A percentile compares a stretch with the other conserved stretches of the same genome.
phyloP scores from a whole-genome alignment of 2,797 vertebrate species.

The Nyctalus aviator region DNA sequence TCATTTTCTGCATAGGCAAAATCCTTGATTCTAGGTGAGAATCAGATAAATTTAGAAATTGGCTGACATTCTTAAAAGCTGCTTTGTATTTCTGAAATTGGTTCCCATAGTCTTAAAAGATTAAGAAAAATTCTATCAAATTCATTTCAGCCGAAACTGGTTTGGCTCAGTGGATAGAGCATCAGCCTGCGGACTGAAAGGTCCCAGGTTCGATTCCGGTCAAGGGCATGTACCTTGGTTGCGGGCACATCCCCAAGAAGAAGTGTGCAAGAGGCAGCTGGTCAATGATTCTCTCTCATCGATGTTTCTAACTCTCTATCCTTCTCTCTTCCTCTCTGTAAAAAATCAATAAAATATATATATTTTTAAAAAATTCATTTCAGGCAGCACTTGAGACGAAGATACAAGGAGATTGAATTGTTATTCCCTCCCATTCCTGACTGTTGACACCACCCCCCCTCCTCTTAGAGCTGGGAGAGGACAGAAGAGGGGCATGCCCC shows the following conservation, averaged over 20 bases:
- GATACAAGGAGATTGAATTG: neutral
- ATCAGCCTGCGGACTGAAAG: no score
- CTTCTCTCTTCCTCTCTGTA: no score
- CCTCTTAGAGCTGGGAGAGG: neutral
- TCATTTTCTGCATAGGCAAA: constrained; percentile 29
- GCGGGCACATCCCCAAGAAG: no score
- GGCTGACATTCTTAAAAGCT: constrained; percentile 32
- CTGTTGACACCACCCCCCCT: accelerated
- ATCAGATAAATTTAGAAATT: constrained; percentile 64
- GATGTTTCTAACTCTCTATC: no score
- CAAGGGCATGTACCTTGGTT: no score
- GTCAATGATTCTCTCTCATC: no score
- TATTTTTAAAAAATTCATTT: neutral
- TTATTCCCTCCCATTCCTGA: neutral
- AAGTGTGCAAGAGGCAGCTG: no score
- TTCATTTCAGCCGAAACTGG: neutral
- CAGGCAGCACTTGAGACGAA: neutral
- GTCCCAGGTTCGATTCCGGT: no score
- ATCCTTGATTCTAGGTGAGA: constrained; percentile 60
- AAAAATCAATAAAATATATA: no score
- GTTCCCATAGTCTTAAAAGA: constrained; percentile 27
- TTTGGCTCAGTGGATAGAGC: no score
- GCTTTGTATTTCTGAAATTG: constrained; percentile 44
- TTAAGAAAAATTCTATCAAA: neutral
- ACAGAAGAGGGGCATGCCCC: neutral